These are phyloP conservation scores for Triplophysa siluroides DNA, from an alignment of 2,113 vertebrate genomes.

Conservation along the genomic window DNA sequence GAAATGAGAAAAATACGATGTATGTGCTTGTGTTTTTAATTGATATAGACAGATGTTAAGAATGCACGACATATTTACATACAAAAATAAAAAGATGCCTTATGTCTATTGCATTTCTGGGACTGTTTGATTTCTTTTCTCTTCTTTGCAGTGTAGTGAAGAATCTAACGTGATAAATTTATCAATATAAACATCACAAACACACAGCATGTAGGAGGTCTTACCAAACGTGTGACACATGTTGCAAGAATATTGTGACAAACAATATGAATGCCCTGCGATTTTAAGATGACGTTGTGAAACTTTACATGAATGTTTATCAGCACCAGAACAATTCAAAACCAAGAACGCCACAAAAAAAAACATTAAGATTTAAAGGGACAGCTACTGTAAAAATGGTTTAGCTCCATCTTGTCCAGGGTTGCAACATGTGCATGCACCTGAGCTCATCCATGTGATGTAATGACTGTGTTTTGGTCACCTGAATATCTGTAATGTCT, in stretches of 20 bases:
- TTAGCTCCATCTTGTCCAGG: conserved; percentile 1
- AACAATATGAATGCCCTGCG: conserved; percentile 26
- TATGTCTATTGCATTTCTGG: conserved; percentile 23
- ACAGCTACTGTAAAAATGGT: not conserved
- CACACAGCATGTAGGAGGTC: conserved; percentile 30
- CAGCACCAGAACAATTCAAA: no score
- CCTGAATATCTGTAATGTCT: not conserved
- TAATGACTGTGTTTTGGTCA: conserved; percentile 2
- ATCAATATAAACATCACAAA: conserved; percentile 15
- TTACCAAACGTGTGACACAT: not conserved
- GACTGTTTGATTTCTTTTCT: conserved; percentile 31
- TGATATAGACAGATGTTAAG: conserved; percentile 29
- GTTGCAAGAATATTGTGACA: conserved; percentile 38
- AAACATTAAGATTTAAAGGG: not conserved
- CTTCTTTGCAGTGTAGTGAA: conserved; percentile 6
- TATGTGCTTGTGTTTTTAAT: conserved; percentile 8
- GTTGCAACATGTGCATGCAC: conserved; percentile 1
- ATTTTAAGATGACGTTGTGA: conserved; percentile 22
- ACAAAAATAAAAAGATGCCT: conserved; percentile 38
- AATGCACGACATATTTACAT: conserved; percentile 30
- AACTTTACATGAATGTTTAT: not conserved
- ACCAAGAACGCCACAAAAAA: not conserved
- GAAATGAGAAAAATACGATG: not conserved
- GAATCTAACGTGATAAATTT: conserved; percentile 31
- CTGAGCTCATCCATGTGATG: not conserved